phyloP scores from a whole-genome alignment of 2,888 invertebrate species.

The Byasa hedistus region DNA sequence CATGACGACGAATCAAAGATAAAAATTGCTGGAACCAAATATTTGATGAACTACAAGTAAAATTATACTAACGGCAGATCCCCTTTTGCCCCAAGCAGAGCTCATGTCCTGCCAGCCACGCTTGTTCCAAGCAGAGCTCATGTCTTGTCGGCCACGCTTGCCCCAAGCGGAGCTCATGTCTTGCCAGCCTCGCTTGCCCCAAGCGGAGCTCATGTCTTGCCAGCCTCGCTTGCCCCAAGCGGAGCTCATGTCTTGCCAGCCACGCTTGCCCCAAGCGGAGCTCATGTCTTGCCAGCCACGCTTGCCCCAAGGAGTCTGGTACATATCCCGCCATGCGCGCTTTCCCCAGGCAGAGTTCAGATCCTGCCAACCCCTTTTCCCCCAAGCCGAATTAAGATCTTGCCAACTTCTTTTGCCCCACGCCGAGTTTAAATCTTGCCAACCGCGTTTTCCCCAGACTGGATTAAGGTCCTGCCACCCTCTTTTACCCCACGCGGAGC shows the following conservation, averaged over 20 bases:
- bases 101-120: slow-evolving; percentile 75
- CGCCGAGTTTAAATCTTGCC: slow-evolving; percentile 72
- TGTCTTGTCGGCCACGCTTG: slow-evolving; percentile 77
- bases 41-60: background rate
- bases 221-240: slow-evolving; percentile 75
- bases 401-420: slow-evolving; percentile 83
- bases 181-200: slow-evolving; percentile 79
- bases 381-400: slow-evolving; percentile 78
- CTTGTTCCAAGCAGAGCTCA: slow-evolving; percentile 74
- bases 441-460: slow-evolving; percentile 77
- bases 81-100: slow-evolving; percentile 73
- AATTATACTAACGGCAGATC: slow-evolving; percentile 13
- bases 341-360: slow-evolving; percentile 79
- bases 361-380: slow-evolving; percentile 81
- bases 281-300: too few species aligned
- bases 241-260: too few species aligned
- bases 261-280: too few species aligned
- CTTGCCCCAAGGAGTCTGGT: slow-evolving; percentile 51
- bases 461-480: slow-evolving; percentile 80
- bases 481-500: slow-evolving; percentile 77
- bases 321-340: slow-evolving; percentile 78
- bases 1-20: too few species aligned
- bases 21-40: too few species aligned
- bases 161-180: slow-evolving; percentile 66
- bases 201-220: slow-evolving; percentile 66